These are phyloP conservation scores for Leuctra nigra DNA, from an alignment of 2,888 invertebrate species.

Conservation along the genomic window DNA sequence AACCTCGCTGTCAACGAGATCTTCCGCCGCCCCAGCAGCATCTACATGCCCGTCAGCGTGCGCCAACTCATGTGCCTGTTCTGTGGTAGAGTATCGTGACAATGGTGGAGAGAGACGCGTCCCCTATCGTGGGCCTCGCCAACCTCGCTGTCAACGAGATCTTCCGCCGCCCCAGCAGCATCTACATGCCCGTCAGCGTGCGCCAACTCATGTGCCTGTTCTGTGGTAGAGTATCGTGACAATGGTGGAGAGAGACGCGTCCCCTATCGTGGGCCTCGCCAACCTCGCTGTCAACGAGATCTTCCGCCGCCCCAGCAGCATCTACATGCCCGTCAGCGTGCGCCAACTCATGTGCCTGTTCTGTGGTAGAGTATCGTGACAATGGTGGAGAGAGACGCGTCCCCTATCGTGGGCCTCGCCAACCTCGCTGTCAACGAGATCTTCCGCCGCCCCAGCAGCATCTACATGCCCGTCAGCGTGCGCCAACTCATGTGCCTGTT, in stretches of 20 bases:
- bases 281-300: slow-evolving; percentile 64
- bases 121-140: slow-evolving; percentile 56
- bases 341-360: slow-evolving; percentile 67
- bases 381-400: slow-evolving; percentile 51
- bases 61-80: slow-evolving; percentile 68
- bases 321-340: slow-evolving; percentile 58
- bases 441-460: slow-evolving; percentile 54
- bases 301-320: slow-evolving; percentile 54
- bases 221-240: slow-evolving; percentile 51
- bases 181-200: slow-evolving; percentile 58
- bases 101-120: slow-evolving; percentile 51
- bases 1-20: slow-evolving; percentile 64
- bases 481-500: slow-evolving; percentile 67
- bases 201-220: slow-evolving; percentile 68
- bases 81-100: slow-evolving; percentile 54
- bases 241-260: slow-evolving; percentile 51
- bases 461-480: slow-evolving; percentile 58
- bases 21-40: slow-evolving; percentile 54
- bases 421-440: slow-evolving; percentile 64
- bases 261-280: slow-evolving; percentile 56
- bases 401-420: slow-evolving; percentile 56
- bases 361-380: slow-evolving; percentile 51
- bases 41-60: slow-evolving; percentile 58
- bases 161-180: slow-evolving; percentile 54
- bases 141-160: slow-evolving; percentile 64